Base-by-base conservation (phyloP, 92 coral and sea anemone genomes). In the Porites evermanni region DNA sequence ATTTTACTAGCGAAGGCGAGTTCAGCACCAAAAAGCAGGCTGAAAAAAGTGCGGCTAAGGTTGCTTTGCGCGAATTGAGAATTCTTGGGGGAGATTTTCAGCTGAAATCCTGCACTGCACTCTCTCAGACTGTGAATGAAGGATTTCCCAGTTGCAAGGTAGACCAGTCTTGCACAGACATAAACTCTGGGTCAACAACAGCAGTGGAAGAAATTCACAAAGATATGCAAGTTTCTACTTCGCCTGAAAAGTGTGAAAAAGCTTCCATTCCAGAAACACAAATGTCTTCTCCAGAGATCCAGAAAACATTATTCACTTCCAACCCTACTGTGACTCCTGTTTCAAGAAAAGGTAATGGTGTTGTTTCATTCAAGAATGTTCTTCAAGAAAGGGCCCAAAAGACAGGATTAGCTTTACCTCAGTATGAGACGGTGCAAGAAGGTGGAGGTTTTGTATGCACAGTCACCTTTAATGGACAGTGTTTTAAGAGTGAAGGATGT, bases 311-410 rank as follows among this genome's bases (percentile, higher is more conserved):
- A 63, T 29, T n/a, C n/a, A 19, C 53, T 53, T 60, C 47, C 13
- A 32, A 29, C 24, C 32, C 32, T 29, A 50, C 44, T 9, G 52
- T 66, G 51, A 67, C 51, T 18, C 70, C 78, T 19, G 52, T 24
- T 65, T 65, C 87, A 67, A 60, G 65, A 81, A 54, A 24, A 24
- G 29, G 23, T 32, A 52, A 21, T 8, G 26, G 9, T 79, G 21
- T 79, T 52, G 74, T 79, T 7, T 87, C 91, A 72, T 93, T 74
- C 32, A 94, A 94, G 85, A 93, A 83, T 64, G 13, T 84, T 60
- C 70, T 94, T n/a, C 93, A 92, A 82, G 98, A 94, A 84, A 84
- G 47, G 24, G 98, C 98, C 26, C 98, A 92, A 64, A 90, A 86
- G 88, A 78, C 78, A 61, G 90, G 82, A n/a, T 18, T 87, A 19